These are phyloP conservation scores for Tineola bisselliella DNA, from an alignment of 2,888 invertebrate species.

Conservation along the genomic window DNA sequence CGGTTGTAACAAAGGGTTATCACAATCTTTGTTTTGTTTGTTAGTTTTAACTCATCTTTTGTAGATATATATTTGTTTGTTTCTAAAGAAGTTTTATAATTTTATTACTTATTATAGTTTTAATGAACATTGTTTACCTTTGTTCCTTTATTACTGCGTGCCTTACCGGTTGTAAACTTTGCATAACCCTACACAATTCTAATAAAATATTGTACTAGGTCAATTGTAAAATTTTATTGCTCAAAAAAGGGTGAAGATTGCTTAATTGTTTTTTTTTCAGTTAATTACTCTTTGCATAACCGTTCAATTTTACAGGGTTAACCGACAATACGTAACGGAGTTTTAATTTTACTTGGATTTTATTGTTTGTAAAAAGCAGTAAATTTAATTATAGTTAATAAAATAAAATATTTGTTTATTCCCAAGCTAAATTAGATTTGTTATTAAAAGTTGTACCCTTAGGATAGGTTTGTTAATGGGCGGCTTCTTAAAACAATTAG, in stretches of 20 bases:
- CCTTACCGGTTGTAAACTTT: conserved; percentile 42
- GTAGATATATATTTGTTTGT: conserved; percentile 39
- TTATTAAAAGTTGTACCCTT: conserved; percentile 21
- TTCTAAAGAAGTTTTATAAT: conserved; percentile 35
- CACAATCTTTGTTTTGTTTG: background rate
- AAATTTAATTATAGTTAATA: conserved; percentile 17
- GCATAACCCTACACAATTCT: conserved; percentile 29
- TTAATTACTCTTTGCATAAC: conserved; percentile 1
- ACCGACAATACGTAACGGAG: background rate
- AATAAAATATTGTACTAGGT: background rate
- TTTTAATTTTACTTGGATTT: background rate
- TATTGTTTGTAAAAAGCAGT: background rate
- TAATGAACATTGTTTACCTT: conserved; percentile 44
- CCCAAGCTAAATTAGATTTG: conserved; percentile 20
- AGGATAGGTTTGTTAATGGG: conserved; percentile 47
- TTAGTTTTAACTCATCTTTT: conserved; percentile 28
- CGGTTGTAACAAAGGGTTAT: background rate
- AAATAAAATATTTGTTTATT: conserved; percentile 29
- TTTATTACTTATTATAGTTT: conserved; percentile 28
- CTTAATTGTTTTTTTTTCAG: conserved; percentile 5
- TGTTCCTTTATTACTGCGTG: conserved; percentile 43
- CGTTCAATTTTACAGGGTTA: background rate
- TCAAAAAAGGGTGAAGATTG: background rate
- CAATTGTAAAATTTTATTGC: background rate
- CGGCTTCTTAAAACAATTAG: conserved; percentile 56